Base-by-base conservation (phyloP, 2,888 invertebrate genomes). In the Drosophila monieri region DNA sequence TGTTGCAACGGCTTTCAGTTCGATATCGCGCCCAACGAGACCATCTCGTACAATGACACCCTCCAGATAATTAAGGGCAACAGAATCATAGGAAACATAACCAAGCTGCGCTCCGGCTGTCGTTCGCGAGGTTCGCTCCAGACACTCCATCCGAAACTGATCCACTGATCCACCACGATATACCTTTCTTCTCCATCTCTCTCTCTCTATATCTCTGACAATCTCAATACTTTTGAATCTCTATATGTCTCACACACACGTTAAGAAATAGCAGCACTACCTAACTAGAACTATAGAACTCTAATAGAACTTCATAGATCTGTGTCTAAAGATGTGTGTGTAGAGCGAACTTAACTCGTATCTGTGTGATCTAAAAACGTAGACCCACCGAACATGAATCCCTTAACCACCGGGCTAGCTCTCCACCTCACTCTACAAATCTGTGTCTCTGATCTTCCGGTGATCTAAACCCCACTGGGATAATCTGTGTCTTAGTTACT, bases 81-180 rank as follows among this genome's bases (percentile, higher is more conserved):
- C 74, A 85, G 88, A 71, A 69, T 76, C 62, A 81, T 90, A 89
- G 90, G 90, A 87, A 90, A 89, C 77, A 79, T 90, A 52, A 90
- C 90, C 51, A 89, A 84, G 74, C 87, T 89, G 67, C 80, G 64
- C 61, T 61, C 74, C 67, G 89, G 89, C 88, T 90, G 90, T 77
- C 83, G 78, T 51, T 73, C 58, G 77, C 76, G 85, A 88, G 88
- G 88, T 88, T 88, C 85, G 88, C 85, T 73, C 37, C 43, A 60
- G 43, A 39, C 15, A 41, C 39, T 41, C 39, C 18, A 41, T 41
- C 39, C 39, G 39, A 51, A 62, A 53, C 30, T 47, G 37, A 48
- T 27, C 27, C 27, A 27, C 53, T 44, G 52, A 51, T 14, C 23
- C 6, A 21, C 52, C 18, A 27, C 57, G 9, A 27, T 21, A n/a